Conservation (phyloP, 1,140 invertebrate genomes). For the Drosophila pandora region DNA sequence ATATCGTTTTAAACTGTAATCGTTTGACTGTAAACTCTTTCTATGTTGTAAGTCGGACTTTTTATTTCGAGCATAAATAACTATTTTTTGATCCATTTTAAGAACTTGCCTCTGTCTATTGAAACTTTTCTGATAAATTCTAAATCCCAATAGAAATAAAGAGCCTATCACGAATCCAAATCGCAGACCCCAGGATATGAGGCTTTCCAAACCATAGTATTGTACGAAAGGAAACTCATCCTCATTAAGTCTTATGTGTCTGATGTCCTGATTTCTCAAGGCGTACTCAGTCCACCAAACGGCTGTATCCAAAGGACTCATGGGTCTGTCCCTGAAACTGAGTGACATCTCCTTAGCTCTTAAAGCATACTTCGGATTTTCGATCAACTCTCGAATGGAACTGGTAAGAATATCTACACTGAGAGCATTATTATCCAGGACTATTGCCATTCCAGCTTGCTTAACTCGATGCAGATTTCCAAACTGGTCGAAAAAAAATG, state of each 20-base stretch:
- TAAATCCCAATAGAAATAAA: conserved; percentile 7
- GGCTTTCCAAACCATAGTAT: conserved; percentile 37
- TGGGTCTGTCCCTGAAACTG: conserved; percentile 85
- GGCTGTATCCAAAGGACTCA: conserved; percentile 85
- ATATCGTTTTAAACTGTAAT: too few relatives aligned
- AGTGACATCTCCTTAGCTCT: conserved; percentile 80
- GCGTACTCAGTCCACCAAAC: conserved; percentile 88
- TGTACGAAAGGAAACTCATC: conserved; percentile 26
- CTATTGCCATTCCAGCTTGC: conserved; percentile 85
- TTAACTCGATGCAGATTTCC: conserved; percentile 38
- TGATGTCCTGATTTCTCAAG: conserved; percentile 58
- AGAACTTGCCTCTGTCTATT: not conserved
- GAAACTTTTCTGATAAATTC: not conserved
- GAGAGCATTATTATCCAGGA: conserved; percentile 26
- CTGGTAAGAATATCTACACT: conserved; percentile 9
- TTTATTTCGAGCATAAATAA: not conserved
- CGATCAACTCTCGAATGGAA: conserved; percentile 27
- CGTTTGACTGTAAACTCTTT: not conserved
- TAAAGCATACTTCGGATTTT: conserved; percentile 6
- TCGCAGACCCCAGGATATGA: conserved; percentile 7
- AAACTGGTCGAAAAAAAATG: conserved; percentile 55
- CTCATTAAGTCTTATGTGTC: conserved; percentile 79
- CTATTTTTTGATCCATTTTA: not conserved
- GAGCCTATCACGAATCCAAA: conserved; percentile 21
- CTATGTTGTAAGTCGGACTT: not conserved